These are phyloP conservation scores for Rhabdornis inornatus DNA, from an alignment of 2,113 vertebrate genomes.

Conservation along the genomic window DNA sequence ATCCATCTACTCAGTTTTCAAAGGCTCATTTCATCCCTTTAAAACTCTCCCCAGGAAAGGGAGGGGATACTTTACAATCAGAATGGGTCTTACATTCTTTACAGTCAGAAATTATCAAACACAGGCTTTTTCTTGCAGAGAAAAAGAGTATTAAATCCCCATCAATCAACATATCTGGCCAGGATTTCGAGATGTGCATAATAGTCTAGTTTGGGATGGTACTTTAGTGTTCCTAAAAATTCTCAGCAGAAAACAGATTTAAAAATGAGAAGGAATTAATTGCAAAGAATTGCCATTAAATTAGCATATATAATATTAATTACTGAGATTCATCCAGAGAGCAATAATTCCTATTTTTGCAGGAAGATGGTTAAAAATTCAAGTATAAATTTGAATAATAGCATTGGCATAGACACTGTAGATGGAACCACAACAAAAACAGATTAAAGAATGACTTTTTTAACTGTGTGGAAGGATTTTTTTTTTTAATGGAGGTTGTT, in stretches of 20 bases:
- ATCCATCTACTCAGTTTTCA: not conserved
- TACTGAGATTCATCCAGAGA: not conserved
- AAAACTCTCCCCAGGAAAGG: not conserved
- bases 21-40: not conserved
- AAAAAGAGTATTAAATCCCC: not conserved
- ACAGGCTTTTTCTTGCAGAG: not conserved
- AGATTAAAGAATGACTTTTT: not conserved
- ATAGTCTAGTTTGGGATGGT: not conserved
- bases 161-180: not conserved
- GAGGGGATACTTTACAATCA: not conserved
- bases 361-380: not conserved
- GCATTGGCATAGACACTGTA: not conserved
- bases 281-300: not conserved
- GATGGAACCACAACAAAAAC: not conserved
- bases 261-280: not conserved
- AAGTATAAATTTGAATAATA: not conserved
- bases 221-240: not conserved
- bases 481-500: not conserved
- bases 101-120: not conserved
- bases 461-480: not conserved
- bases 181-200: not conserved
- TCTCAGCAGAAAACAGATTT: not conserved
- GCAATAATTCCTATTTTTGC: not conserved
- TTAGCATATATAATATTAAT: not conserved
- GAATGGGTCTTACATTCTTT: not conserved